Base-by-base conservation (phyloP, 2,888 invertebrate species). In the Caradrina kadenii region DNA sequence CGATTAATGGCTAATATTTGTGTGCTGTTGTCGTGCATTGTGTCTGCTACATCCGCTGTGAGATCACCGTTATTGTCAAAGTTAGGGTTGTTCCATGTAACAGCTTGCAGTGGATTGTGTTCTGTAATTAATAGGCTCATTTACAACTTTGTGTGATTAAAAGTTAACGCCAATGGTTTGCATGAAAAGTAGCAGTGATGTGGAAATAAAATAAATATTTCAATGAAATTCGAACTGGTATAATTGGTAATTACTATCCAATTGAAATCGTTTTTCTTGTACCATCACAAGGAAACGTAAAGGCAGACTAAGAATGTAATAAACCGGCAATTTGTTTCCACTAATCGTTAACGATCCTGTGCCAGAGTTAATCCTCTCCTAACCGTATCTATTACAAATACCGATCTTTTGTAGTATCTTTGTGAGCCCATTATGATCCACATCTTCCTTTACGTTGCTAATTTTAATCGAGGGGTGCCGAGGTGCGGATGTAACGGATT, bases 1-100 rank as follows among this genome's bases (percentile, higher is more conserved):
- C 93, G 93, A 93, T 92, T 93, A 92, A 93, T 93, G 90, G 87
- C 91, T 89, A 93, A 94, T 94, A 93, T 94, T 93, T 92, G 92
- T 91, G 90, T 91, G 90, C 89, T 92, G 92, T 93, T 93, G 89
- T 90, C 87, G 81, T 84, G 89, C 88, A 91, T 94, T 94, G 92
- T 91, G 83, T 84, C 84, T 90, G 86, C 79, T 84, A 87, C 91
- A 92, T 93, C 93, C 93, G 92, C 86, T 90, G 84, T 87, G 84
- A 81, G 79, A 82, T 81, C 79, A 72, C 78, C 80, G 66, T 79
- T 82, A 84, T 81, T 83, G 82, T 85, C 74, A 83, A 84, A 86
- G 81, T 76, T 81, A 76, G 81, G 85, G 84, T 84, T 78, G 80
- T 55, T 60, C 42, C 58, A 58, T 81, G 73, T 71, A 62, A 61